Conservation (phyloP, 2,797 vertebrate species). For the Poecilia picta region DNA sequence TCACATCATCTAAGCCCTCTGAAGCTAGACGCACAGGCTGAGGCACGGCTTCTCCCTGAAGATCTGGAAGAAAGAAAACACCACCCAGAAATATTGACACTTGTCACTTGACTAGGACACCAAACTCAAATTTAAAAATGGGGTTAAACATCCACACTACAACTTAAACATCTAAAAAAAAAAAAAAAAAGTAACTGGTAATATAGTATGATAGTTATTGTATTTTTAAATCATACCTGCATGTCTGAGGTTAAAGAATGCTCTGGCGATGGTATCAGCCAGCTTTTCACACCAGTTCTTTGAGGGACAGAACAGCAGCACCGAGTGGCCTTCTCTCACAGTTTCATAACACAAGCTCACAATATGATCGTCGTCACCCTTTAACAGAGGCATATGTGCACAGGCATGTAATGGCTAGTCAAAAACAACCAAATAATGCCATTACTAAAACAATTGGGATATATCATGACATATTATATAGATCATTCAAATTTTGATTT, state of each 20-base stretch:
- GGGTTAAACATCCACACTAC: background rate
- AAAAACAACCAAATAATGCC: background rate
- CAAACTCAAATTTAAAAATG: background rate
- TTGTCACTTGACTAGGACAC: background rate
- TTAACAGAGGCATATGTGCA: background rate
- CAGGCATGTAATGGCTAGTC: background rate
- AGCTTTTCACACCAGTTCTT: slow-evolving; percentile 99
- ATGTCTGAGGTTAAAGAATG: slow-evolving; percentile 88
- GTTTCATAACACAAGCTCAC: slow-evolving; percentile 97
- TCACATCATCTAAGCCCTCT: slow-evolving; percentile 84
- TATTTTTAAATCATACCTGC: slow-evolving; percentile 47
- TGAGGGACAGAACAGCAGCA: slow-evolving; percentile 94
- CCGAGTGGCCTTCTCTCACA: slow-evolving; percentile 87
- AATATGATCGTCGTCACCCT: slow-evolving; percentile 97
- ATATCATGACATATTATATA: background rate
- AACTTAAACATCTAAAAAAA: background rate
- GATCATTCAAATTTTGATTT: background rate
- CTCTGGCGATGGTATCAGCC: slow-evolving; percentile 89
- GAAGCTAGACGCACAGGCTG: slow-evolving; percentile 80
- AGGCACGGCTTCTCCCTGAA: slow-evolving; percentile 26
- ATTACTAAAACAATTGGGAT: background rate
- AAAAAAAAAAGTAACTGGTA: background rate
- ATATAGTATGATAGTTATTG: background rate
- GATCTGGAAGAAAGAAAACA: slow-evolving; percentile 41
- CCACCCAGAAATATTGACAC: background rate